Base-by-base conservation (phyloP, 2,888 invertebrate genomes). In the Acleris cristana region DNA sequence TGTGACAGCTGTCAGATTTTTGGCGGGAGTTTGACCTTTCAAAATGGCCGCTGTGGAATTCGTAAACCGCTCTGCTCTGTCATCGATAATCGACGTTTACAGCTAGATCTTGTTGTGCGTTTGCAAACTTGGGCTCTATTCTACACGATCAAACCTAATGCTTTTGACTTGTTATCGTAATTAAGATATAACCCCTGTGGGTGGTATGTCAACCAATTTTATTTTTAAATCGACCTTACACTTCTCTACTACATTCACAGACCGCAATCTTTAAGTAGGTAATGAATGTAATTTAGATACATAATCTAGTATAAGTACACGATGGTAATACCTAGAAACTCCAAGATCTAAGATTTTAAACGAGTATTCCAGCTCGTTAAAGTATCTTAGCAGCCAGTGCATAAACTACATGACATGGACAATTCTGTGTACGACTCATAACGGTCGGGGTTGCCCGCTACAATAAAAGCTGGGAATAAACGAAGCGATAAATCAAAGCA, bases 401-500 rank as follows among this genome's bases (percentile, higher is more conserved):
- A 19, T 56, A 56, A 48, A 21, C 10, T 57, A 23, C 18, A 26
- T 19, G n/a, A 56, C 19, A 55, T 48, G 48, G 57, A 48, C 7
- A n/a, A 23, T 56, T 56, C 48, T 64, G 70, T 71, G 70, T 70
- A 70, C 70, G 69, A 71, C 72, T 66, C 69, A 70, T 73, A 73
- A 74, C 71, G 72, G 73, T 73, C 66, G 70, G 77, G 79, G 76
- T 72, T 69, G 69, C 71, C 66, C 78, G 77, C 80, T 76, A 83
- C 80, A 84, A 80, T 87, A 86, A 86, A 84, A 75, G 72, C 78
- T 74, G 70, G 76, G 78, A 83, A 85, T 85, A 85, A 86, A 79
- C 82, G 77, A 75, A 82, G 79, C 82, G 76, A 88, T 90, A 89
- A 89, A 90, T 89, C 89, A 86, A 81, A 77, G 72, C 69, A 80